phyloP scores from a whole-genome alignment of 2,797 vertebrate species.

The Pangasius macronema region DNA sequence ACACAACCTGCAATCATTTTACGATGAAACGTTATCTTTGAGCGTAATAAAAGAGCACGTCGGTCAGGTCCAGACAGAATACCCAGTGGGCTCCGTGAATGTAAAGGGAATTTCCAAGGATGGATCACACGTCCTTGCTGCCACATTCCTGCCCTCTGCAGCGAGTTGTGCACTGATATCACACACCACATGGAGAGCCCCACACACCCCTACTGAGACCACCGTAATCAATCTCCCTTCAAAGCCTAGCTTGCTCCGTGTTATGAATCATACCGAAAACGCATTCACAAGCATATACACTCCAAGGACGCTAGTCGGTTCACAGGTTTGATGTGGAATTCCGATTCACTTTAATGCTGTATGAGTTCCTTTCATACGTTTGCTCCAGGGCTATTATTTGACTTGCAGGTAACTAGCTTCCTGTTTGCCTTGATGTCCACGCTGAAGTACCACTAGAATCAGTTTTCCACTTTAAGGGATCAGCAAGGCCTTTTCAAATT shows the following conservation, averaged over 20 bases:
- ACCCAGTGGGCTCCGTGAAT: conserved; percentile 11
- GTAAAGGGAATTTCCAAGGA: conserved; percentile 53
- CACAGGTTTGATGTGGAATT: conserved; percentile 35
- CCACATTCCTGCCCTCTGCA: conserved; percentile 52
- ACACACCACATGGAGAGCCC: conserved; percentile 32
- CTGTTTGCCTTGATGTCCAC: conserved; percentile 25
- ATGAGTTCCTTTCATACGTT: background rate
- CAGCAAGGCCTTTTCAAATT: conserved; percentile 7
- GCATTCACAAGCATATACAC: background rate
- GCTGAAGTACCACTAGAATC: background rate
- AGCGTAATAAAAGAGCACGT: conserved; percentile 43
- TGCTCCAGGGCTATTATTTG: conserved; percentile 27
- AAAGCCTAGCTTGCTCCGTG: conserved; percentile 36
- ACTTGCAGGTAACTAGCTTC: conserved; percentile 16
- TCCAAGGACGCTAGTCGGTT: background rate
- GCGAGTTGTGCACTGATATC: conserved; percentile 35
- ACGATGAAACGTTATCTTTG: conserved; percentile 40
- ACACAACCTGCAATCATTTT: conserved; percentile 45
- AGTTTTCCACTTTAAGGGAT: conserved; percentile 4
- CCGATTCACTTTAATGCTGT: conserved; percentile 10
- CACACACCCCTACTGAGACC: conserved; percentile 33
- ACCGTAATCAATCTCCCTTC: conserved; percentile 51
- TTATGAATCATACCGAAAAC: conserved; percentile 36
- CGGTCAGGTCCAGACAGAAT: conserved; percentile 51
- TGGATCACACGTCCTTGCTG: conserved; percentile 39